phyloP scores from a whole-genome alignment of 2,888 invertebrate species.

The Drosophila macrothrix region DNA sequence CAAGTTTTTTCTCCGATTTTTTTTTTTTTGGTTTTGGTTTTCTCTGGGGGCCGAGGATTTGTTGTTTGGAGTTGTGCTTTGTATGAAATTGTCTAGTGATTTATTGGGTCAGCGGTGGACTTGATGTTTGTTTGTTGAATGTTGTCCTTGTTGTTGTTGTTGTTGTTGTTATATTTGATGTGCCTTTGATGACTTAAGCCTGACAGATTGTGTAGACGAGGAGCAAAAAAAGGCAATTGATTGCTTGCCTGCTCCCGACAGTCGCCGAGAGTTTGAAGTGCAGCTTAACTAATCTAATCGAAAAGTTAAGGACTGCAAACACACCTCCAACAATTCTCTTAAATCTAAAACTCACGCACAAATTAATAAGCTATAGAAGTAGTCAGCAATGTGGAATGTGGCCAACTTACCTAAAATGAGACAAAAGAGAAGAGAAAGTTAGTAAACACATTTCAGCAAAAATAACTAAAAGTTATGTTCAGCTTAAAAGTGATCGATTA shows the following conservation, averaged over 20 bases:
- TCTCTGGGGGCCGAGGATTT: constrained; percentile 18
- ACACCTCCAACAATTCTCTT: constrained; percentile 32
- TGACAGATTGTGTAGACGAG: constrained; percentile 30
- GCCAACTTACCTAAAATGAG: constrained; percentile 69
- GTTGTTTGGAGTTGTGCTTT: constrained; percentile 34
- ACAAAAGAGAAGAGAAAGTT: constrained; percentile 17
- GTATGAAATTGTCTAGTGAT: constrained; percentile 62
- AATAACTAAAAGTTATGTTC: background rate
- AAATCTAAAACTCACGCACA: constrained; percentile 63
- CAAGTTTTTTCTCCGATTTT: constrained; percentile 43
- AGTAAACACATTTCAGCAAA: constrained; percentile 1
- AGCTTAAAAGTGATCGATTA: background rate
- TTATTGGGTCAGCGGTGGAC: constrained; percentile 63
- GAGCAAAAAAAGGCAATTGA: constrained; percentile 42
- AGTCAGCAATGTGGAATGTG: background rate
- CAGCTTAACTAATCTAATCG: constrained; percentile 28
- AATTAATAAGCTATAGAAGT: constrained; percentile 10
- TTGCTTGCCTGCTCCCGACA: constrained; percentile 44
- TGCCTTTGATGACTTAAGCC: constrained; percentile 55
- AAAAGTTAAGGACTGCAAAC: constrained; percentile 14
- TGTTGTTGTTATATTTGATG: constrained; percentile 32
- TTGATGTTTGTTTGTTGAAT: constrained; percentile 17
- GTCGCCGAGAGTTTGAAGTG: constrained; percentile 20
- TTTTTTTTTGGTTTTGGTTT: constrained; percentile 17
- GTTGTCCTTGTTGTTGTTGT: background rate